These are phyloP conservation scores for Elgonia sp. DNA, from an alignment of 2,888 invertebrate species.

Conservation along the genomic window DNA sequence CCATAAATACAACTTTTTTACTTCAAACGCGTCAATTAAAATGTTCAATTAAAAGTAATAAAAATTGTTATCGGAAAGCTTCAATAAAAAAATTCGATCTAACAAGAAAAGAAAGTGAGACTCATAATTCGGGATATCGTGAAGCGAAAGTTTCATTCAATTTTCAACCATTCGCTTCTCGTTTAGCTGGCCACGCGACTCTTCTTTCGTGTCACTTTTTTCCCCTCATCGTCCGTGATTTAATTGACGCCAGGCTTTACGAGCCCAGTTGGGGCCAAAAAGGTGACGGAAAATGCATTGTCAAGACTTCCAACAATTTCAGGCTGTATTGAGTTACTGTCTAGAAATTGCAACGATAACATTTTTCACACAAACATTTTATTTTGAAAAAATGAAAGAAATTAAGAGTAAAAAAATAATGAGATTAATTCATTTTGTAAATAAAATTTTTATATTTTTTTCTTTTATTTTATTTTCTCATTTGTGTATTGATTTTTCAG, in stretches of 20 bases:
- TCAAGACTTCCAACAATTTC: slow-evolving; percentile 67
- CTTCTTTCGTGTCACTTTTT: slow-evolving; percentile 66
- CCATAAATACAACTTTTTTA: too few species aligned
- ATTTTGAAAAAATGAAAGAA: too few species aligned
- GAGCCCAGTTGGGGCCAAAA: slow-evolving; percentile 78
- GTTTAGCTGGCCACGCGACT: slow-evolving; percentile 59
- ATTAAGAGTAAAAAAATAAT: too few species aligned
- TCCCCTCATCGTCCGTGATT: slow-evolving; percentile 69
- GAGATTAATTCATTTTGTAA: too few species aligned
- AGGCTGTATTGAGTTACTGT: slow-evolving; percentile 53
- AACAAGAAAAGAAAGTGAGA: not conserved
- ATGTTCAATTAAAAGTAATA: not conserved
- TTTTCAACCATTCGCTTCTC: slow-evolving; percentile 58
- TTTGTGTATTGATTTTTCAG: too few species aligned
- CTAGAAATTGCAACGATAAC: too few species aligned
- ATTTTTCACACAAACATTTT: too few species aligned
- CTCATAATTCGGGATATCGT: slow-evolving; percentile 14
- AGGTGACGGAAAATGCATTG: slow-evolving; percentile 78
- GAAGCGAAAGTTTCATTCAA: slow-evolving; percentile 42
- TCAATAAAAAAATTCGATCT: too few species aligned
- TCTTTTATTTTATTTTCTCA: too few species aligned
- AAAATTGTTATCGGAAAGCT: not conserved
- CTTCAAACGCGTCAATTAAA: not conserved
- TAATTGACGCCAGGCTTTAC: slow-evolving; percentile 80
- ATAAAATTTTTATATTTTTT: too few species aligned